phyloP scores from a whole-genome alignment of 2,797 vertebrate genomes.

The Schizopygopsis malacanthus region DNA sequence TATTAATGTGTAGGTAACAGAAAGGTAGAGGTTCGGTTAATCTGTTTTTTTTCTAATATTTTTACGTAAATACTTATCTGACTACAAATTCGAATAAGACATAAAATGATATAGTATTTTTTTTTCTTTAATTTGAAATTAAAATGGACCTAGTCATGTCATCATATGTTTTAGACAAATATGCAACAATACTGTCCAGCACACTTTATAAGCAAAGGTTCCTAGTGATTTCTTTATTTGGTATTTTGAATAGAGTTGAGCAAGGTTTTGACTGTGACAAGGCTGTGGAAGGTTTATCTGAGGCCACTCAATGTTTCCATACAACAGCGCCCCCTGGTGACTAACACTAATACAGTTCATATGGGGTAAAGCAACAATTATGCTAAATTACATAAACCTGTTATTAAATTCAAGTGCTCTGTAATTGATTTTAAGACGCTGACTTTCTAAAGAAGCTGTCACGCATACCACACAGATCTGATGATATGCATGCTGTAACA shows the following conservation, averaged over 20 bases:
- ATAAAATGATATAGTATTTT: not conserved
- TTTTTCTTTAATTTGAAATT: not conserved
- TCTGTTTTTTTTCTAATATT: not conserved
- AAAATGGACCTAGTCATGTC: not conserved
- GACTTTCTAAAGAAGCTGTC: not conserved
- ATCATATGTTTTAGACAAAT: not conserved
- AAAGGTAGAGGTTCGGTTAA: not conserved
- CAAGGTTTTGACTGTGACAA: not conserved
- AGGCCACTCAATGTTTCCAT: not conserved
- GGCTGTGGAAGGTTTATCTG: not conserved
- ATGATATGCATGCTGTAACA: not conserved
- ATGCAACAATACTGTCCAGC: not conserved
- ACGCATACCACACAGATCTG: not conserved
- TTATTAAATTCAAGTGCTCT: conserved; percentile 27
- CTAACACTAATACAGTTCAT: not conserved
- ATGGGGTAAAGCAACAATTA: not conserved
- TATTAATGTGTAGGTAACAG: not conserved
- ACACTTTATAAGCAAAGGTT: not conserved
- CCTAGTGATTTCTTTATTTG: not conserved
- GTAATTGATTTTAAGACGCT: conserved; percentile 19
- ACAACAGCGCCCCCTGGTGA: conserved; percentile 30
- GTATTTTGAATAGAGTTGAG: not conserved
- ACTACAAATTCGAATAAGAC: not conserved
- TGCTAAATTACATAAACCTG: not conserved
- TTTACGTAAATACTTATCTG: not conserved